These are phyloP conservation scores for Epinephelus moara DNA, from an alignment of 2,113 vertebrate genomes.

Conservation along the genomic window DNA sequence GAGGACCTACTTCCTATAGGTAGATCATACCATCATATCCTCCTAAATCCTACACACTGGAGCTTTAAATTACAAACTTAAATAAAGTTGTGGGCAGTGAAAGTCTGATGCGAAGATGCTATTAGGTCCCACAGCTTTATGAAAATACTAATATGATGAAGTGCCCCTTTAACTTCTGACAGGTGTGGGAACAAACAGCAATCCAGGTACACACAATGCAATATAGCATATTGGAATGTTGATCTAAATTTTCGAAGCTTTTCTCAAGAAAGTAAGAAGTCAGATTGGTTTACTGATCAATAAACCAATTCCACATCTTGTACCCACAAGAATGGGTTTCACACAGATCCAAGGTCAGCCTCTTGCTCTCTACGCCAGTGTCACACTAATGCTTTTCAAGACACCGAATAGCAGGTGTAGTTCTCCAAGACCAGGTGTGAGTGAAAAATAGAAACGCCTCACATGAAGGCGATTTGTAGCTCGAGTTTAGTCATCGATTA, in stretches of 20 bases:
- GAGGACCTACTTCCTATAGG: too few species aligned
- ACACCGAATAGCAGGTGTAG: neutral
- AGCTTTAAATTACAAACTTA: too few species aligned
- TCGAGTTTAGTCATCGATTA: conserved; percentile 12
- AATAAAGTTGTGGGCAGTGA: too few species aligned
- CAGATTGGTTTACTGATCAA: neutral
- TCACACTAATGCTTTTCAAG: neutral
- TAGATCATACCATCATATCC: too few species aligned
- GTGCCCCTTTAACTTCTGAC: neutral
- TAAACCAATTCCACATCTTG: too few species aligned
- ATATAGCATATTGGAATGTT: too few species aligned
- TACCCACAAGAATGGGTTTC: neutral
- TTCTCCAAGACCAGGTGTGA: neutral
- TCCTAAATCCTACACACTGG: too few species aligned
- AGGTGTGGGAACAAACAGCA: too few species aligned
- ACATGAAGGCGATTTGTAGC: neutral
- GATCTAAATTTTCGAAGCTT: neutral
- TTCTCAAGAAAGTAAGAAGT: neutral
- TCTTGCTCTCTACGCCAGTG: neutral
- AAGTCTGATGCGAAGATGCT: neutral
- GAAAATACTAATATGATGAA: too few species aligned
- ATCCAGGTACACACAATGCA: too few species aligned
- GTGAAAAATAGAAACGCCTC: neutral
- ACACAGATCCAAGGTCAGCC: neutral
- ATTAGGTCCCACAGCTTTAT: neutral